These are phyloP conservation scores for Pantherophis guttatus DNA, from an alignment of 2,113 vertebrate species.

Conservation along the genomic window DNA sequence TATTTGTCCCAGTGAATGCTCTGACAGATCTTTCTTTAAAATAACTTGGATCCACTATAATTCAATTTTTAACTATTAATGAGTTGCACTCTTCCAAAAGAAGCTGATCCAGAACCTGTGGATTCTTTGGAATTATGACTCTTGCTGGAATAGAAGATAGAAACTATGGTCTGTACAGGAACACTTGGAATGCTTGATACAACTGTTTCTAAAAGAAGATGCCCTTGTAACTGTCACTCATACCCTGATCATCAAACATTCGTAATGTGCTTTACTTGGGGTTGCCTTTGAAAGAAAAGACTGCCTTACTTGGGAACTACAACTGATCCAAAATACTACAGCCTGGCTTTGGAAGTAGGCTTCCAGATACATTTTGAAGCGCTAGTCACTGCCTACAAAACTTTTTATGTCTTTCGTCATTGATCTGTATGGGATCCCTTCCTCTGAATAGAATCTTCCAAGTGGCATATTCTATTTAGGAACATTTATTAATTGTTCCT, in stretches of 20 bases:
- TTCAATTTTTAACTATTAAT: not conserved
- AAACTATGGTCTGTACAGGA: not conserved
- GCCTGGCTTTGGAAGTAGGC: not conserved
- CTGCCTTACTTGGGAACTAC: not conserved
- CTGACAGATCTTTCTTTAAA: not conserved
- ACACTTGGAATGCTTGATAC: not conserved
- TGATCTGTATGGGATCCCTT: not conserved
- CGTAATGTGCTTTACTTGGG: not conserved
- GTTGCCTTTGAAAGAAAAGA: not conserved
- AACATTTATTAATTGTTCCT: not conserved
- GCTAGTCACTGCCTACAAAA: not conserved
- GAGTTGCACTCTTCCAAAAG: not conserved
- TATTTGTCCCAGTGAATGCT: not conserved
- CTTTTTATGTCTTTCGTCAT: not conserved
- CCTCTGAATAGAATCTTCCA: not conserved
- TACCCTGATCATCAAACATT: not conserved
- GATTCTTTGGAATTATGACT: not conserved
- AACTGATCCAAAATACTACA: not conserved
- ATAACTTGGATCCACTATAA: not conserved
- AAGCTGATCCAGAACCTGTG: not conserved
- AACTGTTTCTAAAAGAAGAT: not conserved
- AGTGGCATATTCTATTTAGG: not conserved
- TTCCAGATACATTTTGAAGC: not conserved
- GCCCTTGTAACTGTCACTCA: not conserved
- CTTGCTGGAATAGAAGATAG: not conserved